Conservation (phyloP, 2,113 vertebrate genomes). For the Emydocephalus ijimae region DNA sequence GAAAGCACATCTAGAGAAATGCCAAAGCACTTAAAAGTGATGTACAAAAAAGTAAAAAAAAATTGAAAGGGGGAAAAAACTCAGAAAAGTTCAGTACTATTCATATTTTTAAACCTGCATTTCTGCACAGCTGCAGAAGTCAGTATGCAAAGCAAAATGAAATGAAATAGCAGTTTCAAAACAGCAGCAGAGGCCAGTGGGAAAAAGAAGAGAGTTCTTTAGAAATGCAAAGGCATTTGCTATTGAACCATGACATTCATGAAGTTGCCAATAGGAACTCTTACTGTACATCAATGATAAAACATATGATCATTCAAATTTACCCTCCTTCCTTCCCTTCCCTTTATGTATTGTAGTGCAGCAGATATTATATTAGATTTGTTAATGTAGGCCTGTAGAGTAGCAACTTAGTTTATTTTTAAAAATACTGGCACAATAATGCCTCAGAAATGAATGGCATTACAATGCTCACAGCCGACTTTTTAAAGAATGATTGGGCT, state of each 20-base stretch:
- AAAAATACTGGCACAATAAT: background rate
- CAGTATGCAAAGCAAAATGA: background rate
- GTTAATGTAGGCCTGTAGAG: background rate
- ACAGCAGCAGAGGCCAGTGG: background rate
- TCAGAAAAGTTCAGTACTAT: background rate
- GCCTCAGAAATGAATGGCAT: background rate
- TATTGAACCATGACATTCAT: background rate
- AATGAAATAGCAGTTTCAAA: background rate
- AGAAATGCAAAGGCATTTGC: background rate
- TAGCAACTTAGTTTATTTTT: background rate
- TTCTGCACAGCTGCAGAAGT: background rate
- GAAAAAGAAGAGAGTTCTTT: background rate
- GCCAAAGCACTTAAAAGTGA: background rate
- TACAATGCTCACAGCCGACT: background rate
- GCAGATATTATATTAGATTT: background rate
- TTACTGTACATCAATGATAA: background rate
- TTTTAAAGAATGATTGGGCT: background rate
- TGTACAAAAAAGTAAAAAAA: background rate
- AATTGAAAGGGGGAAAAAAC: background rate
- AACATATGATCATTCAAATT: background rate
- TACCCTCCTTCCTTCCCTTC: background rate
- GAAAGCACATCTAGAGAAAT: background rate
- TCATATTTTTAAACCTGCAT: background rate
- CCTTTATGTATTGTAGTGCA: background rate
- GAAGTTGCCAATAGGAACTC: background rate